phyloP scores from a whole-genome alignment of 37 sponge, comb jelly and placozoan genomes.

The Theonella swinhoei region DNA sequence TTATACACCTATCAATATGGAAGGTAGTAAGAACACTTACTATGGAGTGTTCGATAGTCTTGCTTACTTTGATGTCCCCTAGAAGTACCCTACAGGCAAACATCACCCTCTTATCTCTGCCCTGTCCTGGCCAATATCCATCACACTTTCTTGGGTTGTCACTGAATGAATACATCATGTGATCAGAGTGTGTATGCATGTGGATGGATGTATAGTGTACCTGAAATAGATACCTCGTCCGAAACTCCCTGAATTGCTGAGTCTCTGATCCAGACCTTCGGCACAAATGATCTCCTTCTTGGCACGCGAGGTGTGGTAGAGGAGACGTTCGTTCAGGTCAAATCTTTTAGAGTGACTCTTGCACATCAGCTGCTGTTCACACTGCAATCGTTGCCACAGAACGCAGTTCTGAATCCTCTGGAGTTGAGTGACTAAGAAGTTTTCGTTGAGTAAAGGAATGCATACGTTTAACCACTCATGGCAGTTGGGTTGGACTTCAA shows the following conservation, averaged over 20 bases:
- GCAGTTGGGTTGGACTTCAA: constrained; percentile 17
- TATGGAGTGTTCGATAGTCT: too few relatives aligned
- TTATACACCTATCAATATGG: background rate
- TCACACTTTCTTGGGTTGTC: constrained; percentile 80
- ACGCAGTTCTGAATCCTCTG: constrained; percentile 61
- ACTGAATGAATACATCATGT: constrained; percentile 18
- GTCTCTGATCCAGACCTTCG: constrained; percentile 77
- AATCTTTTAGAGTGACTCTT: constrained; percentile 8
- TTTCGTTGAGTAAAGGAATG: background rate
- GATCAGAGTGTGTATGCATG: background rate
- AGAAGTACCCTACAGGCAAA: constrained; percentile 70
- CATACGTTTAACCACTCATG: constrained; percentile 29
- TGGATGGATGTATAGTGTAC: constrained; percentile 12
- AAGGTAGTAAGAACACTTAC: too few relatives aligned
- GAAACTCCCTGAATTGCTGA: constrained; percentile 64
- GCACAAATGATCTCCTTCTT: constrained; percentile 54
- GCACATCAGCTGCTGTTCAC: constrained; percentile 60
- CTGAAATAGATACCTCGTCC: constrained; percentile 87
- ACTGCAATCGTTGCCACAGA: constrained; percentile 61
- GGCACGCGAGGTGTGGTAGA: constrained; percentile 70
- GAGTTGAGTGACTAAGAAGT: constrained; percentile 27
- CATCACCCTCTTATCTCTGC: constrained; percentile 23
- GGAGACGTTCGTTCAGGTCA: constrained; percentile 50
- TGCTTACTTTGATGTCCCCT: constrained; percentile 78
- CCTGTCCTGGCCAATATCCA: constrained; percentile 31